phyloP scores from a whole-genome alignment of 2,888 invertebrate genomes.

The Ceratothoa steindachneri region DNA sequence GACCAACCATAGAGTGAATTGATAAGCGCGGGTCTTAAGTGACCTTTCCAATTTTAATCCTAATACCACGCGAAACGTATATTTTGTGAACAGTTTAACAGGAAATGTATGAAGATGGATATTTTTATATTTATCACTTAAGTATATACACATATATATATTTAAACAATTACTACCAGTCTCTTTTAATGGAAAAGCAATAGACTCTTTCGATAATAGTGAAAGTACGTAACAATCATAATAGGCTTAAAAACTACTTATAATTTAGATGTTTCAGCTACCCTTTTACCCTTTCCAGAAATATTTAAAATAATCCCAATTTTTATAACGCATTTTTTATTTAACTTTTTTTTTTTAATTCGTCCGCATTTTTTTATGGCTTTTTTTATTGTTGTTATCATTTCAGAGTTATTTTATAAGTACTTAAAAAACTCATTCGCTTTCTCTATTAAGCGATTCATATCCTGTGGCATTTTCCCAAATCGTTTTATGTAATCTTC shows the following conservation, averaged over 20 bases:
- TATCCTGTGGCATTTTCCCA: too few relatives aligned
- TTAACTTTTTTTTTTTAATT: not conserved
- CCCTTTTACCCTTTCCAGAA: too few relatives aligned
- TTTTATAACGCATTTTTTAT: not conserved
- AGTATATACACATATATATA: not conserved
- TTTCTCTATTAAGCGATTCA: too few relatives aligned
- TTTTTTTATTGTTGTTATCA: not conserved
- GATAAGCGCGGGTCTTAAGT: too few relatives aligned
- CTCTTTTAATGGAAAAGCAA: not conserved
- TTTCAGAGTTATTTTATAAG: not conserved
- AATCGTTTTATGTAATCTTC: too few relatives aligned
- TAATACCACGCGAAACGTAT: too few relatives aligned
- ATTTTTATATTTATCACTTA: not conserved
- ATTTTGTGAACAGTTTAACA: too few relatives aligned
- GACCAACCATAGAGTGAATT: not conserved
- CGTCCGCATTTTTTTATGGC: not conserved
- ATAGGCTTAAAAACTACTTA: not conserved
- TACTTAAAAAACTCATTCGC: slow-evolving; percentile 6
- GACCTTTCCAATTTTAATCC: too few relatives aligned
- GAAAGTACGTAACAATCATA: not conserved
- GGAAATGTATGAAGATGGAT: too few relatives aligned
- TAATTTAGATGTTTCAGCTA: too few relatives aligned
- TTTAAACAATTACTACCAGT: not conserved
- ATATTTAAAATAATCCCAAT: not conserved
- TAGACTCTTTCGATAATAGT: not conserved